phyloP scores from a whole-genome alignment of 2,797 vertebrate species.

The Poecile montanus region DNA sequence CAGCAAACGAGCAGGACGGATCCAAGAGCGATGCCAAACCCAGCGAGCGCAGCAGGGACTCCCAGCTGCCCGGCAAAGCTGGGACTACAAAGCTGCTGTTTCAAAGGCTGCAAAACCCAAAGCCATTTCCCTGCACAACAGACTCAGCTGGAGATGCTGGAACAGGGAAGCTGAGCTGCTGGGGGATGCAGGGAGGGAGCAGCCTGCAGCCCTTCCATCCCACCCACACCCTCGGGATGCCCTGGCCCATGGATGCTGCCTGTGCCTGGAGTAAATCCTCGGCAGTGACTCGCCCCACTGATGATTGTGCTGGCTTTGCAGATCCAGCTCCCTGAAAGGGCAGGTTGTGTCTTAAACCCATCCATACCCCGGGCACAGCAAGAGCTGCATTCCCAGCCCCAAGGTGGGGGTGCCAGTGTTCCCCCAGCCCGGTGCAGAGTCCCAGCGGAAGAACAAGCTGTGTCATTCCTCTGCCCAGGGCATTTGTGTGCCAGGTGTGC shows the following conservation, averaged over 20 bases:
- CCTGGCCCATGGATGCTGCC: background rate
- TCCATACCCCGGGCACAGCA: background rate
- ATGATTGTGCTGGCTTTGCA: background rate
- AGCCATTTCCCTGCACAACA: background rate
- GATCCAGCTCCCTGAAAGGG: background rate
- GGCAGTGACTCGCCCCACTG: accelerated
- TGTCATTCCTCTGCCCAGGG: accelerated
- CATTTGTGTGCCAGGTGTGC: accelerated
- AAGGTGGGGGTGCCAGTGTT: accelerated
- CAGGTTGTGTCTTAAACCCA: background rate
- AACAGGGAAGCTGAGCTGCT: background rate
- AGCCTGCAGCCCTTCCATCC: background rate
- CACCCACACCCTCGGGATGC: accelerated
- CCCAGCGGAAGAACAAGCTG: accelerated
- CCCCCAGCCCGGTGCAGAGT: accelerated
- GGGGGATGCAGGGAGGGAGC: background rate
- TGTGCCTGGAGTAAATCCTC: background rate
- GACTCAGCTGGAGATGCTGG: background rate
- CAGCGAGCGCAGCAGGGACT: background rate
- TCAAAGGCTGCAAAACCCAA: background rate
- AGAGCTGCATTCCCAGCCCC: background rate
- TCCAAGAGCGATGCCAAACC: background rate
- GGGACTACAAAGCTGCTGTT: background rate
- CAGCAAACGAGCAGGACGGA: background rate
- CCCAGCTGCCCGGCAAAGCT: background rate